Evolutionary conservation across 37 sponge, comb jelly and placozoan species (phyloP), one percentile per base, ranked within the genome.

Genomic region (Dysidea cf. avara): DNA sequence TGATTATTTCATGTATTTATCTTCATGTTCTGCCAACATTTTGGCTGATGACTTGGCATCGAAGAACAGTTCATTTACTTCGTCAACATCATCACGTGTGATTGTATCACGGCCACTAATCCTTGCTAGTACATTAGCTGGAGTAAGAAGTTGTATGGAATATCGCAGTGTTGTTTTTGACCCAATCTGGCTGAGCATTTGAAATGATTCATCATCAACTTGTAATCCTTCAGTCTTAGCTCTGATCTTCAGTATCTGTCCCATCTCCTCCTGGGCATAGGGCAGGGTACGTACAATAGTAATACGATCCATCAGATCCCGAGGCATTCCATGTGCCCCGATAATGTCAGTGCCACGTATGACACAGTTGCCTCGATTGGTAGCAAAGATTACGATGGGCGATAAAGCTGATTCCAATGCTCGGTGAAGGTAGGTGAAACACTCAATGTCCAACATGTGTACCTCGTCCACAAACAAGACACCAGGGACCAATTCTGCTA

Each of bases 391-490:
- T 33, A 97, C 92, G 32, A 97, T 94, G 25, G 99, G 99, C 17
- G 99, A 81, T 39, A 97, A 84, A 36, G 92, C 80, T 34, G 89
- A 91, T 54, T 97, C 99, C 32, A 97, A 76, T 0, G 99, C 99
- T 16, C 96, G 84, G 54, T 97, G 96, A 21, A 97, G 86, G 81
- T 94, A 97, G 3, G 99, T 94, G 87, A 97, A 97, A 60, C 95
- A 97, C 81, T 97, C 99, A 21, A 97, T 88, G 71, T 97, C 99
- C 59, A 97, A 69, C 99, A 97, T 97, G 85, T 97, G 99, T n/a
- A 97, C 99, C 70, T 97, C 99, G 56, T 97, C 99, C 0, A 97
- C 88, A 61, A 97, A 92, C 11, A 97, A 81, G 7, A 97, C 99
- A 0, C 99, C 99, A 22, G 99, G 99, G 26, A 97, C 96, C 6